Evolutionary conservation across 2,113 vertebrate species (phyloP).

Genomic region (Perca flavescens): DNA sequence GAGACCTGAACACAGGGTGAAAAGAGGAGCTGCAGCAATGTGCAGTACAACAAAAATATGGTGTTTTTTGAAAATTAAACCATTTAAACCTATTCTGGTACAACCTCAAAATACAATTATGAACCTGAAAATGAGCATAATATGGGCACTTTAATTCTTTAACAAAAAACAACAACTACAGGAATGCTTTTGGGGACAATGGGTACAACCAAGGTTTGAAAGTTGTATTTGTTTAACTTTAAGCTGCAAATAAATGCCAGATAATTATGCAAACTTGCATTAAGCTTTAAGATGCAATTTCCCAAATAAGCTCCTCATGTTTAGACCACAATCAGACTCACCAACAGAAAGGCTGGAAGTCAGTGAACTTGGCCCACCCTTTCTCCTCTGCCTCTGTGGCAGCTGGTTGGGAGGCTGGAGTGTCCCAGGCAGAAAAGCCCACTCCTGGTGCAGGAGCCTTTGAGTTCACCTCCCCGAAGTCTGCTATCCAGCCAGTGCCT

Average conservation of each 20-base stretch:
- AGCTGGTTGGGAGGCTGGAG: conserved; percentile 68
- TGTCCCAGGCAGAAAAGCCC: conserved; percentile 86
- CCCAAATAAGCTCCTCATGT: background rate
- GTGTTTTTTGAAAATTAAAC: no score
- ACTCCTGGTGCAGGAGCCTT: conserved; percentile 74
- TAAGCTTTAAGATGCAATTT: background rate
- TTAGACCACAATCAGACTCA: conserved; percentile 69
- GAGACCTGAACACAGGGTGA: no score
- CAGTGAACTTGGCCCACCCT: conserved; percentile 93
- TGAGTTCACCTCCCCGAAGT: conserved; percentile 87
- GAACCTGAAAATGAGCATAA: no score
- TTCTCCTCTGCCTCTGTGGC: conserved; percentile 85
- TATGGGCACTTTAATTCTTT: background rate
- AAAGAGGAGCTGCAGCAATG: no score
- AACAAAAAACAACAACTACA: background rate
- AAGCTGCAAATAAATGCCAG: background rate
- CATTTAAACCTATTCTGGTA: no score
- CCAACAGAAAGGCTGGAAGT: conserved; percentile 98
- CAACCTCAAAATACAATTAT: no score
- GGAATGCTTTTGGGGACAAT: background rate
- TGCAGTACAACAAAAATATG: no score
- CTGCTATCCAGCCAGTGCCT: conserved; percentile 88
- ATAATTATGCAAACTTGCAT: background rate
- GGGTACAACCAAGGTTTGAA: background rate
- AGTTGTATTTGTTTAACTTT: background rate